Conservation (phyloP, 2,797 vertebrate genomes). For the Brotogeris chrysoptera region DNA sequence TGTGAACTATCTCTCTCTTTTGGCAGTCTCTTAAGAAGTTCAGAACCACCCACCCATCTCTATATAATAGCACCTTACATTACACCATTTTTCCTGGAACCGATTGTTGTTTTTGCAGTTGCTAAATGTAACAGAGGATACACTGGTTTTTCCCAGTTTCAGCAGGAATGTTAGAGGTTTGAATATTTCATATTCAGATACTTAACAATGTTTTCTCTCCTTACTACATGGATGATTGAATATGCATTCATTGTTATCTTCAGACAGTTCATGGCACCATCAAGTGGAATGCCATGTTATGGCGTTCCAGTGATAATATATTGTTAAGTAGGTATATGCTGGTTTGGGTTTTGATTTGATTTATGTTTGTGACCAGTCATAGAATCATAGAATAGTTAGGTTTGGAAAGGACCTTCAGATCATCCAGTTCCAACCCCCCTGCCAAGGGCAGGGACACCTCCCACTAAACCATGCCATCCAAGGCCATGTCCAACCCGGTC, state of each 20-base stretch:
- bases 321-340: fast-evolving
- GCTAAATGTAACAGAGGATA: conserved; percentile 5
- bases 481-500: too few relatives aligned
- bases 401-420: too few relatives aligned
- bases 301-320: background rate
- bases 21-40: background rate
- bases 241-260: background rate
- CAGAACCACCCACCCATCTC: conserved; percentile 8
- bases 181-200: background rate
- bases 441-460: too few relatives aligned
- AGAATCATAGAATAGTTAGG: too few relatives aligned
- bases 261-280: conserved; percentile 12
- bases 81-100: conserved; percentile 56
- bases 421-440: too few relatives aligned
- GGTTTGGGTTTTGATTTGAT: background rate
- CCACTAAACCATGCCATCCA: too few relatives aligned
- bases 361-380: background rate
- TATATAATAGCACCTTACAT: conserved; percentile 4
- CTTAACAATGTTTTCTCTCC: background rate
- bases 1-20: background rate
- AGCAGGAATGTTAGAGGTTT: background rate
- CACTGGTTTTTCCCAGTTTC: background rate
- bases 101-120: conserved; percentile 10
- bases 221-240: background rate
- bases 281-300: background rate